Conservation (phyloP, 2,888 invertebrate genomes). For the Aproaerema taeniolella region DNA sequence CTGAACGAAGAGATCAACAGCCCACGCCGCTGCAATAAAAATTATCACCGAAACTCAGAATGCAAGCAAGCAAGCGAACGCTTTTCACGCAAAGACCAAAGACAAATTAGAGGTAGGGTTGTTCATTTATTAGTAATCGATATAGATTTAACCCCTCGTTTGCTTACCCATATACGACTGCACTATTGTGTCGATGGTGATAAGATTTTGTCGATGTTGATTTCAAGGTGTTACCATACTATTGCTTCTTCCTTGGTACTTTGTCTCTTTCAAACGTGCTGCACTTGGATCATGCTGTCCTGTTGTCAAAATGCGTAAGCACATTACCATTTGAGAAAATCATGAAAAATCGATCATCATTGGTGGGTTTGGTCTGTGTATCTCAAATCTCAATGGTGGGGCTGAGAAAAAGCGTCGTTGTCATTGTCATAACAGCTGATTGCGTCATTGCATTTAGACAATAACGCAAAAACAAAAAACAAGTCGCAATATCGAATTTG, state of each 20-base stretch:
- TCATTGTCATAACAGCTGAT: conserved; percentile 68
- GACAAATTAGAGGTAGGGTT: not conserved
- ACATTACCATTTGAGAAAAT: conserved; percentile 5
- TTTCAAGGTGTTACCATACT: too few relatives aligned
- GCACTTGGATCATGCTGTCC: not conserved
- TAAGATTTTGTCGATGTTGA: too few relatives aligned
- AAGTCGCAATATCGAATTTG: conserved; percentile 61
- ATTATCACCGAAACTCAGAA: conserved; percentile 20
- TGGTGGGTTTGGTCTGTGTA: not conserved
- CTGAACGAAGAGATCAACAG: conserved; percentile 20
- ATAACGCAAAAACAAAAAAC: conserved; percentile 76
- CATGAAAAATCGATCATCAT: conserved; percentile 2
- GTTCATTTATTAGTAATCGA: too few relatives aligned
- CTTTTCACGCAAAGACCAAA: conserved; percentile 5
- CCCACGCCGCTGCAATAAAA: conserved; percentile 30
- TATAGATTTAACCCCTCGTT: too few relatives aligned
- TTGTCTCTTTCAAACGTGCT: not conserved
- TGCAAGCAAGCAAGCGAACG: conserved; percentile 23
- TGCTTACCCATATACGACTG: too few relatives aligned
- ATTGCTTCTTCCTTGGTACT: too few relatives aligned
- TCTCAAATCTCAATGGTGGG: conserved; percentile 3
- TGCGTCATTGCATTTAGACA: conserved; percentile 68
- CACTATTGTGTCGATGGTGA: too few relatives aligned
- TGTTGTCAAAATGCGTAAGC: conserved; percentile 2
- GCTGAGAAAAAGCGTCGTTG: conserved; percentile 15